Conservation (phyloP, 2,113 vertebrate genomes). For the Charadrius vociferus region DNA sequence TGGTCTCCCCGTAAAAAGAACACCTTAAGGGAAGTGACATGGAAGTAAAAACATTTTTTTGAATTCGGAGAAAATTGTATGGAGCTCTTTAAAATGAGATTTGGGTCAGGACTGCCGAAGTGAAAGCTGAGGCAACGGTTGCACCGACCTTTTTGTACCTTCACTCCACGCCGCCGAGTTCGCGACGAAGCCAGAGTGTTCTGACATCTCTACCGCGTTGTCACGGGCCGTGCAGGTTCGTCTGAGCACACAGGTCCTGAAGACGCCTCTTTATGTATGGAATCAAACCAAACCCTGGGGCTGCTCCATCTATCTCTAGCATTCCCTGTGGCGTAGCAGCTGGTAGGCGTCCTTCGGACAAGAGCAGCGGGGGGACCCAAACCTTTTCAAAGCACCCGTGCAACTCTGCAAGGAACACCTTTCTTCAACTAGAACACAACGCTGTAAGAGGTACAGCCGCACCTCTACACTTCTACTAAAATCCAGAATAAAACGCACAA, state of each 20-base stretch:
- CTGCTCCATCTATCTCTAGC: neutral
- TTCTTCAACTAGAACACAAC: neutral
- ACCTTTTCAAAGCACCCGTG: neutral
- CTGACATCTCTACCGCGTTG: neutral
- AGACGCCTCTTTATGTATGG: neutral
- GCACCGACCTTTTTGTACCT: neutral
- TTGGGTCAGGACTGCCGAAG: neutral
- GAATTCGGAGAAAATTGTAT: neutral
- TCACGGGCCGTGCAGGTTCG: fast-evolving
- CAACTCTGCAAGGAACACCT: neutral
- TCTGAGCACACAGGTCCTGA: neutral
- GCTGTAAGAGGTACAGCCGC: neutral
- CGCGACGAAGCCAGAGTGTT: neutral
- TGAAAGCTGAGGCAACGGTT: neutral
- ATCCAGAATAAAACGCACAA: neutral
- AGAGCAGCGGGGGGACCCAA: neutral
- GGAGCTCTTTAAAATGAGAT: neutral
- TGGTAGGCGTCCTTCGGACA: neutral
- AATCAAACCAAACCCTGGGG: neutral
- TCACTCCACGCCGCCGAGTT: fast-evolving
- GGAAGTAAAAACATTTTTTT: neutral
- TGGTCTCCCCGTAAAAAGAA: neutral
- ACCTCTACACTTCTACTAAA: neutral
- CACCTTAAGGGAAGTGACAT: neutral
- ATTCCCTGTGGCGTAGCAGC: neutral